A percentile compares a stretch with the other conserved stretches of the same genome.
Evolutionary conservation across 2,113 vertebrate genomes (phyloP).

Genomic region (Melanocharis versteri): DNA sequence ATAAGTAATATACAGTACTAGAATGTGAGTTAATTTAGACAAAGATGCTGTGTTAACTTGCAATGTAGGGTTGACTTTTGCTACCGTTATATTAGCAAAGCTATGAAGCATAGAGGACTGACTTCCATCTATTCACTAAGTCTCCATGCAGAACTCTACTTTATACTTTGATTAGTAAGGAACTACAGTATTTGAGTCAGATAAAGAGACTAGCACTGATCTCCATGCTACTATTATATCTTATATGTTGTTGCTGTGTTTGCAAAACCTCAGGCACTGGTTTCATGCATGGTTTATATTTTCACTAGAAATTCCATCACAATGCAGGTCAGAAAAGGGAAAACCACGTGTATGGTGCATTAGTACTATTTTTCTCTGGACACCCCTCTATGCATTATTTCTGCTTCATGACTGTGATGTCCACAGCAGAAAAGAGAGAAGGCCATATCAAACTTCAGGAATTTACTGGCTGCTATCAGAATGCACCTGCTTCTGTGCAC

Average conservation of each 20-base stretch:
- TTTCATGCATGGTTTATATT: neutral
- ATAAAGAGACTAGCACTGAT: neutral
- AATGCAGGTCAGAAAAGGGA: neutral
- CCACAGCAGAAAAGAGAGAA: neutral
- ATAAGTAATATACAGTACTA: neutral
- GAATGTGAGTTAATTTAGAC: neutral
- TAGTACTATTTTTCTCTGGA: neutral
- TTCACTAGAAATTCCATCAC: neutral
- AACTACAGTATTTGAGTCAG: neutral
- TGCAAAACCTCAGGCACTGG: neutral
- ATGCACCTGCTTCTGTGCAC: neutral
- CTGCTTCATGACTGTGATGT: neutral
- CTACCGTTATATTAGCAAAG: neutral
- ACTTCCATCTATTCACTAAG: neutral
- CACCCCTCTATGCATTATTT: neutral
- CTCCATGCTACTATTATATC: neutral
- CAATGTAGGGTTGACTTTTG: neutral
- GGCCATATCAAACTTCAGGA: neutral
- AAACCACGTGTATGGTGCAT: accelerated
- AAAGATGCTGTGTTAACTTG: neutral
- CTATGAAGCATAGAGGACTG: neutral
- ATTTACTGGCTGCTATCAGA: neutral
- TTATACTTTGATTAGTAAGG: neutral
- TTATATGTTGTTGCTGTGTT: neutral
- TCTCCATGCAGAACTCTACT: neutral